These are phyloP conservation scores for Aselliscus stoliczkanus DNA, from an alignment of 2,797 vertebrate species.

Conservation along the genomic window DNA sequence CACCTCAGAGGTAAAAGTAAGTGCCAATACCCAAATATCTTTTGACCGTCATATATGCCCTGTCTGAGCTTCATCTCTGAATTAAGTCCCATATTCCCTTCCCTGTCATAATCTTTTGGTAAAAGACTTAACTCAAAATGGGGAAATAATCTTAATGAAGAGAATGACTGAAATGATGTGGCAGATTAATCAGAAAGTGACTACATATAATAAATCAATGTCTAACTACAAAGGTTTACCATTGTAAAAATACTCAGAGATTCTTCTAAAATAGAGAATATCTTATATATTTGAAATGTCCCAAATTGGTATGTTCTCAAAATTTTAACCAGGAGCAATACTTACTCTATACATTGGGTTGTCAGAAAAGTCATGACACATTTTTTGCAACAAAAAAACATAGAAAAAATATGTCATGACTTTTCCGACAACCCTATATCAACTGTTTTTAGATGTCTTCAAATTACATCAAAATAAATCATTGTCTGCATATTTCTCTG, in stretches of 20 bases:
- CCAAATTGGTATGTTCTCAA: constrained; percentile 14
- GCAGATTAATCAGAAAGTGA: constrained; percentile 39
- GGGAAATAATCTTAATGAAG: constrained; percentile 63
- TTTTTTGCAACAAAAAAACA: too few species aligned
- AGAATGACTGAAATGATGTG: constrained; percentile 57
- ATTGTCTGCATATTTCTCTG: constrained; percentile 60
- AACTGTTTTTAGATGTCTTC: too few species aligned
- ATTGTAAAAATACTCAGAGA: constrained; percentile 8
- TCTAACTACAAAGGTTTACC: neutral
- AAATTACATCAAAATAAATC: constrained; percentile 75
- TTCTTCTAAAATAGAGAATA: constrained; percentile 46
- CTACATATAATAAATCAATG: constrained; percentile 52
- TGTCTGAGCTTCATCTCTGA: neutral
- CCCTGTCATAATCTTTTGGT: neutral
- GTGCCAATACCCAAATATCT: neutral
- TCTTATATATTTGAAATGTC: neutral
- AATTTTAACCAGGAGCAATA: constrained; percentile 41
- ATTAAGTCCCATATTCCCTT: neutral
- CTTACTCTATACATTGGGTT: constrained; percentile 72
- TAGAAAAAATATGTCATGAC: too few species aligned
- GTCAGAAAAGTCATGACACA: too few species aligned
- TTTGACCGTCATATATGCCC: neutral
- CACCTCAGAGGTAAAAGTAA: neutral
- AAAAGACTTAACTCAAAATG: constrained; percentile 11
- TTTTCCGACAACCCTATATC: too few species aligned